Conservation (phyloP, 2,888 invertebrate genomes). For the Anodontia alba region DNA sequence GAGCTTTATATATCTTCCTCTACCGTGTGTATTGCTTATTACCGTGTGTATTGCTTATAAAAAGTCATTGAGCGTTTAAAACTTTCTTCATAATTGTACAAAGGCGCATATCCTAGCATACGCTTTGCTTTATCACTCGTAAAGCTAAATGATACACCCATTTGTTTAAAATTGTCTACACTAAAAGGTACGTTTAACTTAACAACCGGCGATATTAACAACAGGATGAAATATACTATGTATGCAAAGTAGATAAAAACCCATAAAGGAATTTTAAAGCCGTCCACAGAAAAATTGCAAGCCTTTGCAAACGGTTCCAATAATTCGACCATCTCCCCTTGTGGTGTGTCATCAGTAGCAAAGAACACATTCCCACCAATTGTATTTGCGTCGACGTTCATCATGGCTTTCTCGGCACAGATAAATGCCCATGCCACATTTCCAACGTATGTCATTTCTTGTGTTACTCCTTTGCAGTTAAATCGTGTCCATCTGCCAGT, state of each 20-base stretch:
- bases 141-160: neutral
- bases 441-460: conserved; percentile 15
- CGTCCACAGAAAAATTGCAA: neutral
- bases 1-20: too few relatives aligned
- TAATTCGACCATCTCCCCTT: neutral
- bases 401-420: conserved; percentile 8
- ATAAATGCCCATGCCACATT: conserved; percentile 30
- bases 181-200: neutral
- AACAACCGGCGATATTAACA: neutral
- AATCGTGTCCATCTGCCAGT: neutral
- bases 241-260: neutral
- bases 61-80: neutral
- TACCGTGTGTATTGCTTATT: too few relatives aligned
- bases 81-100: neutral
- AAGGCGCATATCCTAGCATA: neutral
- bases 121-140: neutral
- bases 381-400: neutral
- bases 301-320: neutral
- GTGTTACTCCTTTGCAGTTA: neutral
- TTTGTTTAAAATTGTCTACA: neutral
- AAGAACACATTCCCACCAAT: conserved; percentile 3
- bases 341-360: conserved; percentile 22
- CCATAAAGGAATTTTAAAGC: neutral
- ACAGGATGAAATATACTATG: neutral
- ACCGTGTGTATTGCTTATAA: neutral